Evolutionary conservation across 2,113 vertebrate genomes (phyloP), one percentile per base, ranked within the genome.

Genomic region (Amphiprion ocellaris): DNA sequence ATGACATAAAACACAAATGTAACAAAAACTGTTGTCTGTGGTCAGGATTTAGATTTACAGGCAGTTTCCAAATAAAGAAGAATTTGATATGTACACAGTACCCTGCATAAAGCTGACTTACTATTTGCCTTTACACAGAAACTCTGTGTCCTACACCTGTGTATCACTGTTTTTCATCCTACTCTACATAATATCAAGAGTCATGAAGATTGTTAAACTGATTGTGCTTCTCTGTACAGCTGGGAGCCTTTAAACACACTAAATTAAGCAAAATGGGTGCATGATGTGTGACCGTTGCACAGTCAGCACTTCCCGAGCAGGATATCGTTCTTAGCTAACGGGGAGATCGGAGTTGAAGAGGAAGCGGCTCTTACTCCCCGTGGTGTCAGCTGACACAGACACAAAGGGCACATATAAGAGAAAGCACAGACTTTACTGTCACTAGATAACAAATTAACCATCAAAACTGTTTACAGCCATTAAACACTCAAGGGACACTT

Each of bases 331-430:
- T 79, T 72, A 64, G 74, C 67, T 77, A 81, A 85, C 19, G 3
- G 75, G 62, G 50, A 61, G 74, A 59, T 74, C 66, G 63, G 66
- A 75, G 69, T 50, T 56, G 4, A 86, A 84, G 69, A 90, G 90
- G 90, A 93, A 92, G 64, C 72, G 16, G 69, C 72, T 65, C 44
- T 65, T n/a, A 26, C 60, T 77, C 56, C 78, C 23, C 33, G 5
- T 78, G 70, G 63, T 64, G 87, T 92, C 93, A 93, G 88, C 85
- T 94, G 90, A 94, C 89, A 82, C 15, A 21, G 46, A 79, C 33
- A 84, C 77, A 89, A 87, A 87, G 69, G 69, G 53, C 59, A 46
- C 63, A 23, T 19, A 73, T 47, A 66, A 17, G 46, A 73, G 44
- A 78, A 65, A 53, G 33, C 54, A 49, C 28, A 28, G 56, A 41